Evolutionary conservation across 2,888 invertebrate species (phyloP).

Genomic region (Dioctria linearis): DNA sequence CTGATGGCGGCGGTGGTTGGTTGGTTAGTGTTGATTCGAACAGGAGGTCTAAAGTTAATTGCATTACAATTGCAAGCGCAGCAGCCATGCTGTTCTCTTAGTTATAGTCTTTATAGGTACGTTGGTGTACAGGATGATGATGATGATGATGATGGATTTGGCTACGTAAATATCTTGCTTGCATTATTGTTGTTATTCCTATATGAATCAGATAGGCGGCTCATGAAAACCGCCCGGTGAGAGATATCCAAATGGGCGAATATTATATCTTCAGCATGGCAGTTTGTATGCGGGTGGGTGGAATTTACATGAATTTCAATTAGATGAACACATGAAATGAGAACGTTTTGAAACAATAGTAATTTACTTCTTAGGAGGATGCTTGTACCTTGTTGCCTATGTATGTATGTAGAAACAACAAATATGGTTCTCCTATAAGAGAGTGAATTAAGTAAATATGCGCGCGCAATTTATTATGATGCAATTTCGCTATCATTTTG

Average conservation of each 20-base stretch:
- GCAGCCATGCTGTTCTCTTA: not conserved
- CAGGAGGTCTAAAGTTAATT: too few species aligned
- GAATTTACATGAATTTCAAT: conserved; percentile 46
- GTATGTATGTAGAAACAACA: too few species aligned
- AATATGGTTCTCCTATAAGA: too few species aligned
- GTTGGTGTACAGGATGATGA: too few species aligned
- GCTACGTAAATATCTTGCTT: not conserved
- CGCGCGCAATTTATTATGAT: not conserved
- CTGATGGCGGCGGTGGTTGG: too few species aligned
- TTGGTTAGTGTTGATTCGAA: too few species aligned
- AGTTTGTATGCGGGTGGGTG: conserved; percentile 20
- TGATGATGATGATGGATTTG: not conserved
- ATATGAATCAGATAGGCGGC: not conserved
- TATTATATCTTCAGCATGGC: not conserved
- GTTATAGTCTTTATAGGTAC: too few species aligned
- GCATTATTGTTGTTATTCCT: not conserved
- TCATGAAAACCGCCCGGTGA: too few species aligned
- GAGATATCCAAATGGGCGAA: not conserved
- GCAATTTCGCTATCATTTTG: not conserved
- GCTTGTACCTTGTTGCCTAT: too few species aligned
- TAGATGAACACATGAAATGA: conserved; percentile 14
- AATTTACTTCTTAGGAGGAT: not conserved
- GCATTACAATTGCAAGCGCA: not conserved
- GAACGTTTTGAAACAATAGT: conserved; percentile 24
- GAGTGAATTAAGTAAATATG: not conserved